These are phyloP conservation scores for Ceratina calcarata DNA, from an alignment of 1,140 invertebrate genomes.

Conservation along the genomic window DNA sequence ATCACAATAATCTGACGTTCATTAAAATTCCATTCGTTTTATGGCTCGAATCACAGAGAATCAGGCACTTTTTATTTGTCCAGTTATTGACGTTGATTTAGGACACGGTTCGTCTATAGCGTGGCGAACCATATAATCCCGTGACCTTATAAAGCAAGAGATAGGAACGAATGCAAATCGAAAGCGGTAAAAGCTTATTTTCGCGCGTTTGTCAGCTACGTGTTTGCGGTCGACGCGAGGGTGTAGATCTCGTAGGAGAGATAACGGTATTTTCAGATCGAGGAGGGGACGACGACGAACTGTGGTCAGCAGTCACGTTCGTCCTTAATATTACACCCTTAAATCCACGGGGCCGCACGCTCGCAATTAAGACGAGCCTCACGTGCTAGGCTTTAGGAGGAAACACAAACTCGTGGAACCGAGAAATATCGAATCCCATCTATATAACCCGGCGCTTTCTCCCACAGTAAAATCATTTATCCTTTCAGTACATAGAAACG, in stretches of 20 bases:
- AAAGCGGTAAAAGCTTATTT: constrained; percentile 53
- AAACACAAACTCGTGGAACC: constrained; percentile 40
- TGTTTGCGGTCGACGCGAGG: constrained; percentile 64
- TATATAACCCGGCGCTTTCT: constrained; percentile 13
- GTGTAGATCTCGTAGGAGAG: constrained; percentile 44
- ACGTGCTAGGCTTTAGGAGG: constrained; percentile 54
- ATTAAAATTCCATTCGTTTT: too few relatives aligned
- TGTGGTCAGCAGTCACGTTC: constrained; percentile 68
- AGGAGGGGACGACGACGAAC: constrained; percentile 56
- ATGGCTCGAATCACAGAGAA: too few relatives aligned
- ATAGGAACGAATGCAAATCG: constrained; percentile 45
- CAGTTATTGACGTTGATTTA: too few relatives aligned
- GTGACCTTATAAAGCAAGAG: background rate
- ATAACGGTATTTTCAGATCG: constrained; percentile 50
- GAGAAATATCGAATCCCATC: constrained; percentile 36
- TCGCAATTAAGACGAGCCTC: constrained; percentile 63
- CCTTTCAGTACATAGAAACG: background rate
- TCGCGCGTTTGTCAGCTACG: constrained; percentile 51
- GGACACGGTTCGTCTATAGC: too few relatives aligned
- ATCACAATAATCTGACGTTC: too few relatives aligned
- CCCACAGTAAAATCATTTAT: too few relatives aligned
- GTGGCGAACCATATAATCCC: too few relatives aligned
- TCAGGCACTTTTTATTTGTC: too few relatives aligned
- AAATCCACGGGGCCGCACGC: constrained; percentile 58
- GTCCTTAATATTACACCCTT: constrained; percentile 69